Base-by-base conservation (phyloP, 1,140 invertebrate species). In the Drosophila rhopaloa region DNA sequence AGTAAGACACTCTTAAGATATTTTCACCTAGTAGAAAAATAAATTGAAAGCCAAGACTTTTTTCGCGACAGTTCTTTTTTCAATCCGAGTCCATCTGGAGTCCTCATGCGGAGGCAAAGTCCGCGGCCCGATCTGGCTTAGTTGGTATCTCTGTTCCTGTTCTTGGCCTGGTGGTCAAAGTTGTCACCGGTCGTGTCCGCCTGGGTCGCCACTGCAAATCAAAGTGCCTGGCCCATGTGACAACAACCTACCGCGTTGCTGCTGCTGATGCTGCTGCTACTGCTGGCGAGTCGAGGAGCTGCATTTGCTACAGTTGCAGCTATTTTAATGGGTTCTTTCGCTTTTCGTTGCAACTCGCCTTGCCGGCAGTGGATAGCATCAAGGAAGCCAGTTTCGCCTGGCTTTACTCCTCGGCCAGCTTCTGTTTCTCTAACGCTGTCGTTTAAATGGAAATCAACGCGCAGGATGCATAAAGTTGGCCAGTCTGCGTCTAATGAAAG, bases 371-470 rank as follows among this genome's bases (percentile, higher is more conserved):
- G 84, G 84, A 89, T 89, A 89, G 81, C 84, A 89, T 89, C 84
- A 89, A 89, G 84, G 84, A 89, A 89, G 80, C 84, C 71, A 86
- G 76, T 75, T 86, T 76, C 53, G 41, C 44, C 11, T n/a, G 48
- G 47, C 56, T 63, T 58, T 47, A 44, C 38, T 62, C 14, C 50
- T 19, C 3, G 19, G 78, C 24, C 46, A 65, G 55, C 65, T 80
- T 65, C 79, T 81, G 68, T 73, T 73, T 65, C 83, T 88, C 84
- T 84, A 88, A 88, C 84, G 84, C 84, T 83, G 76, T 89, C 84
- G 80, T 89, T 89, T 89, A 89, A 89, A 89, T 89, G 84, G 84
- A 89, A 89, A 89, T 89, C 84, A 89, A 88, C 85, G 84, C 85
- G 84, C 84, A 89, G 84, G 84, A 89, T 89, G 84, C 84, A 89